These are phyloP conservation scores for Cyclophora punctaria DNA, from an alignment of 2,888 invertebrate genomes.

Conservation along the genomic window DNA sequence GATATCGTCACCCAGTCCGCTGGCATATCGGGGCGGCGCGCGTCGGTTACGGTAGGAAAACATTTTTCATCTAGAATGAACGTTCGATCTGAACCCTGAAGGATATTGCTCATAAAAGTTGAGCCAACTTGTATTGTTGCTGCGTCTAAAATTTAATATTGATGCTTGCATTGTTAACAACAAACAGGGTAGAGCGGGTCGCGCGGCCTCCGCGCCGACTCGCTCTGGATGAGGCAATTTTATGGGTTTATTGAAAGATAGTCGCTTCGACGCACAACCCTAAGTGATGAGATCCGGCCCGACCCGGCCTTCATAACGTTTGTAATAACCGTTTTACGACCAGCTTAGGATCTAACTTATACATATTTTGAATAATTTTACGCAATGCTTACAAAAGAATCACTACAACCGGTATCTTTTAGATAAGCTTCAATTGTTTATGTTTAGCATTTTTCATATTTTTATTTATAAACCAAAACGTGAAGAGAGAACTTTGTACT, in stretches of 20 bases:
- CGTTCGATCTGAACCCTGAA: conserved; percentile 32
- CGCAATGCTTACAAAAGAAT: conserved; percentile 57
- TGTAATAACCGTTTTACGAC: conserved; percentile 68
- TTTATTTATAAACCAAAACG: too few species aligned
- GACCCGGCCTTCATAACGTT: conserved; percentile 63
- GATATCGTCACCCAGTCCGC: conserved; percentile 34
- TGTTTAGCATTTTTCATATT: too few species aligned
- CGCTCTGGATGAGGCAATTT: conserved; percentile 49
- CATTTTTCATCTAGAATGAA: conserved; percentile 52
- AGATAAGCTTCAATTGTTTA: conserved; percentile 35
- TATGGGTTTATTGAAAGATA: conserved; percentile 63
- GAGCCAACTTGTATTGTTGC: conserved; percentile 56
- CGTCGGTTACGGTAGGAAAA: conserved; percentile 33
- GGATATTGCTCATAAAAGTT: conserved; percentile 59
- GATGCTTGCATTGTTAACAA: conserved; percentile 52
- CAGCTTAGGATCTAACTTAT: conserved; percentile 68
- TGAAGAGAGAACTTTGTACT: too few species aligned
- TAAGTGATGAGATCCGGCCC: conserved; percentile 67
- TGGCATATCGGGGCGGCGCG: conserved; percentile 44
- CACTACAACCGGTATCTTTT: conserved; percentile 38
- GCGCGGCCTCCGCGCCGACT: conserved; percentile 30
- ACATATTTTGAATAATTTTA: conserved; percentile 71
- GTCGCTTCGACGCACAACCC: conserved; percentile 53
- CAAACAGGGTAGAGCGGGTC: conserved; percentile 26
- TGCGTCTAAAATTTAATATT: conserved; percentile 56